Evolutionary conservation across 2,113 vertebrate genomes (phyloP), one percentile per base, ranked within the genome.

Genomic region (Paralichthys olivaceus): DNA sequence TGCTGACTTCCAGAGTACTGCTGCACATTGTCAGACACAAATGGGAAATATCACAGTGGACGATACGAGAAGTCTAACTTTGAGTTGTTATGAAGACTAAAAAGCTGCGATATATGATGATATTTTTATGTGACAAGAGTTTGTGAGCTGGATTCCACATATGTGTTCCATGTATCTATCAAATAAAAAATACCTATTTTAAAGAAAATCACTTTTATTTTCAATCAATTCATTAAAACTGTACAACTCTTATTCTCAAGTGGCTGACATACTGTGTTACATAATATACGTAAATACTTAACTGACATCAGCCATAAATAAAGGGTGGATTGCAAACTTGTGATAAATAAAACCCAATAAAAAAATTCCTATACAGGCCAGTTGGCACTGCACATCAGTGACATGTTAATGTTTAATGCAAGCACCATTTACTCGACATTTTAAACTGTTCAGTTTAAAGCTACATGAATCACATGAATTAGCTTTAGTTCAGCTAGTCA

Each of bases 271-370:
- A 59, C 2, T n/a, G n/a, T n/a, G 15, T 69, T n/a, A 22, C 22
- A 72, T 40, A 70, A 32, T 32, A 68, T n/a, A n/a, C n/a, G n/a
- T 47, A 75, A 69, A 78, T 54, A 75, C 56, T 54, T 29, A 51
- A 12, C 4, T 6, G n/a, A n/a, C n/a, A n/a, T 22, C 43, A 51
- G 29, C 61, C 40, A 72, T 68, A 45, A 68, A 68, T 4, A 69
- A 0, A 70, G n/a, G 11, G 25, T 13, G 14, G n/a, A 15, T 40
- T 15, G 25, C 14, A 62, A 73, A 72, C 4, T 19, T 29, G 22
- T 51, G 54, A 69, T n/a, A n/a, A n/a, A n/a, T n/a, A n/a, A n/a
- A n/a, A n/a, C n/a, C n/a, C 60, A 75, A 53, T 67, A 37, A n/a
- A n/a, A n/a, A n/a, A n/a, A n/a, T n/a, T n/a, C 37, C n/a, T 2